These are phyloP conservation scores for Tetraneura akinire DNA, from an alignment of 1,140 invertebrate genomes.

Conservation along the genomic window DNA sequence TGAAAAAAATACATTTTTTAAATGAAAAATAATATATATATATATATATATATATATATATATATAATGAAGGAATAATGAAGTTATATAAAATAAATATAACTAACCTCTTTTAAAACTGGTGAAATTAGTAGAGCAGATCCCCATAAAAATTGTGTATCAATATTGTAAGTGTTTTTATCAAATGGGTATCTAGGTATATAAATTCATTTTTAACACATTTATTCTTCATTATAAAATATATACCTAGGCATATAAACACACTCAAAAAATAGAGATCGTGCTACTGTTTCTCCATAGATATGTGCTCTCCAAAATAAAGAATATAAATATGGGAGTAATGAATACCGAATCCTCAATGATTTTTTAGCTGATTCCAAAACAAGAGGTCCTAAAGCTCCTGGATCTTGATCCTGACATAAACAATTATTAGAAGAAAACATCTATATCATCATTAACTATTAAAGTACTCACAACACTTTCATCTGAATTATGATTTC, in stretches of 20 bases:
- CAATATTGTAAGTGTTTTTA: conserved; percentile 69
- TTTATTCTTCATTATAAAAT: neutral
- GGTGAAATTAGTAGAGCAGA: conserved; percentile 74
- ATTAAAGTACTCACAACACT: conserved; percentile 68
- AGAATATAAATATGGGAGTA: conserved; percentile 83
- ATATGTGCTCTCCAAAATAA: conserved; percentile 74
- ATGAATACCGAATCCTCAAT: conserved; percentile 69
- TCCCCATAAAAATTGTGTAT: conserved; percentile 82
- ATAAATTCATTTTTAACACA: conserved; percentile 52
- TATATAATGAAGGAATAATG: no score
- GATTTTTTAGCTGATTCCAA: conserved; percentile 67
- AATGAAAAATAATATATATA: no score
- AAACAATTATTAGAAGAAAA: no score
- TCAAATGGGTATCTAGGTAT: conserved; percentile 73
- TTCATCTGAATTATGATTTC: conserved; percentile 80
- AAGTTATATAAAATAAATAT: no score
- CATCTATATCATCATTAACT: no score
- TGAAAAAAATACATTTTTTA: no score
- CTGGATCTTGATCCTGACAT: conserved; percentile 76
- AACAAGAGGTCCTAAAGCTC: conserved; percentile 69
- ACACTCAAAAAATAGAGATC: conserved; percentile 80
- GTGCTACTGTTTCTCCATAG: conserved; percentile 71
- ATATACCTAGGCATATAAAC: neutral
- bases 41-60: no score
- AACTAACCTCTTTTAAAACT: conserved; percentile 67